Evolutionary conservation across 2,888 invertebrate genomes (phyloP), one percentile per base, ranked within the genome.

Genomic region (Cepaea hortensis): DNA sequence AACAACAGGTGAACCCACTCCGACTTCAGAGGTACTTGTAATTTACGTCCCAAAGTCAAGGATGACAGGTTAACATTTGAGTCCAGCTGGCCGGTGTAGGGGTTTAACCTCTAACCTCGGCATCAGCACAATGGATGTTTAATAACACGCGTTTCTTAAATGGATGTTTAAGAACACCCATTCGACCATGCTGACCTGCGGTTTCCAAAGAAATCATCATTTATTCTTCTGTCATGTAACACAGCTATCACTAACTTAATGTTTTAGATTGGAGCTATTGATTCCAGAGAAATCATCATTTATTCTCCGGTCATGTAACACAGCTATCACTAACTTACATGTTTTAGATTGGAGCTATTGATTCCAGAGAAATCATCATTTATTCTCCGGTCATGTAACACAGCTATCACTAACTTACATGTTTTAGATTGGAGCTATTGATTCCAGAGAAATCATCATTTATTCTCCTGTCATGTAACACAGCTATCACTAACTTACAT

Each of bases 261-360:
- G 76, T n/a, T 73, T 82, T 9, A 85, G 13, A 23, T 85, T 85
- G 20, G 68, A 68, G 11, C 46, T 61, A 48, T 77, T 68, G 6
- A 87, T 84, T 70, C 23, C 62, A 9, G 80, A 61, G 48, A 62
- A 23, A 35, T 87, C 82, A 62, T 11, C 6, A 55, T 55, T 35
- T 35, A 35, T 35, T 35, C 1, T 35, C 35, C 35, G 0, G 35
- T 35, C 35, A 35, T 15, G 3, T 76, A n/a, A 76, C 11, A 65
- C 48, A 85, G 73, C 23, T 23, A 23, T 75, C 76, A 77, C n/a
- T 55, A 46, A 77, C 85, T 84, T 81, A 87, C 85, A 85, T 85
- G 76, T n/a, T 73, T 82, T 9, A 85, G 13, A 23, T 85, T 85
- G 20, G 68, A 68, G 11, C 46, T 61, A 48, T 77, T 68, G 6